Evolutionary conservation across 2,797 vertebrate species (phyloP), one percentile per base, ranked within the genome.

Genomic region (Chaetodon trifasciatus): DNA sequence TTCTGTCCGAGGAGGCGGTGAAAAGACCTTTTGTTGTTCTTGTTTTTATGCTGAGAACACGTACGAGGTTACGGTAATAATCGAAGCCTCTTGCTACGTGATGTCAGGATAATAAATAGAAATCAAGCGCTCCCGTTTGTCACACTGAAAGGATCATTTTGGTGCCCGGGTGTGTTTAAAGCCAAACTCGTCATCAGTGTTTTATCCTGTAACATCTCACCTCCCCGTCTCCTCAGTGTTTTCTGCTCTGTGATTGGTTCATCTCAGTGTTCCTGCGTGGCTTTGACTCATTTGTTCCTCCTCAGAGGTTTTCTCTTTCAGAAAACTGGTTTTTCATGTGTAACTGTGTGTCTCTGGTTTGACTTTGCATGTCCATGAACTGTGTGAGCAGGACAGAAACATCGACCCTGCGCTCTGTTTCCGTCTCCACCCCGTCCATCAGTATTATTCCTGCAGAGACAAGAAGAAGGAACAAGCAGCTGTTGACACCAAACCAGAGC

Each of bases 391-490:
- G 17, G 5, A 5, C 9, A 6, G 52, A 61, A 72, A 17, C 39
- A 28, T 44, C 15, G 11, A 19, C 13, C 4, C 15, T 47, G 4
- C 19, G 0, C 24, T 56, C 16, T 28, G 42, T 32, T 7, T 67
- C 60, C 57, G 62, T 52, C 12, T 72, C n/a, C 13, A 0, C 42
- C 15, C 44, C 21, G 1, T 19, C 8, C 16, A 39, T 69, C 81
- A 83, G 75, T 82, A 74, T 82, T 82, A 80, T 21, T 55, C 37
- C 61, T 76, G 73, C 61, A 60, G 0, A 0, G 3, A 39, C 10
- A 28, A 6, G 10, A 21, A 56, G 3, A 17, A 8, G 28, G 28
- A 32, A 32, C 28, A 32, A 32, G 4, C 28, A 32, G 28, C 28
- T 32, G 28, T 32, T 32, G 28, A 32, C 28, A 32, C 28, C 28